A percentile compares a stretch with the other conserved stretches of the same genome.
Conservation (phyloP, 2,113 vertebrate genomes). For the Monarcha castaneiventris region DNA sequence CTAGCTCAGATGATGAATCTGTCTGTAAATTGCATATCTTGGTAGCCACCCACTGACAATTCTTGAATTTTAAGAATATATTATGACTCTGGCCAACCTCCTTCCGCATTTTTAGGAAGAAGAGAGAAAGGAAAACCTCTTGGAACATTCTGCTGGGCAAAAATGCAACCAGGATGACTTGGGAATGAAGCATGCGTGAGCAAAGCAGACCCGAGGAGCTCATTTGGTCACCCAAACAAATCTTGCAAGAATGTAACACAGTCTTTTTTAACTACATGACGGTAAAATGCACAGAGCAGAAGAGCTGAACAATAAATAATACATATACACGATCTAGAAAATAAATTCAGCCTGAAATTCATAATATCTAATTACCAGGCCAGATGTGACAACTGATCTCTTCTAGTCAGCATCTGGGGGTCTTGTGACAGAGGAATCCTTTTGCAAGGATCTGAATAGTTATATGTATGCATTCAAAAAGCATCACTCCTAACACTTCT, state of each 20-base stretch:
- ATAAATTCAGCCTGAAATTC: neutral
- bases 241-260: neutral
- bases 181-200: neutral
- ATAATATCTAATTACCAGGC: neutral
- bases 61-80: slow-evolving; percentile 5
- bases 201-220: neutral
- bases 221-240: neutral
- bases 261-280: neutral
- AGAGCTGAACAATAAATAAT: neutral
- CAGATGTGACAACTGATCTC: neutral
- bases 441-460: neutral
- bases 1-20: neutral
- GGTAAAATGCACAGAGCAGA: neutral
- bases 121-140: neutral
- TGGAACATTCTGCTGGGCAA: neutral
- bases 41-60: slow-evolving; percentile 13
- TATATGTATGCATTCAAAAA: neutral
- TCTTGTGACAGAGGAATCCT: neutral
- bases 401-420: neutral
- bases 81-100: neutral
- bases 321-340: neutral
- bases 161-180: neutral
- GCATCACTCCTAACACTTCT: neutral
- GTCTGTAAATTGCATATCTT: neutral
- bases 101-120: neutral